A percentile compares a stretch with the other conserved stretches of the same genome.
phyloP scores from a whole-genome alignment of 2,797 vertebrate genomes.

The Hydrophis major region DNA sequence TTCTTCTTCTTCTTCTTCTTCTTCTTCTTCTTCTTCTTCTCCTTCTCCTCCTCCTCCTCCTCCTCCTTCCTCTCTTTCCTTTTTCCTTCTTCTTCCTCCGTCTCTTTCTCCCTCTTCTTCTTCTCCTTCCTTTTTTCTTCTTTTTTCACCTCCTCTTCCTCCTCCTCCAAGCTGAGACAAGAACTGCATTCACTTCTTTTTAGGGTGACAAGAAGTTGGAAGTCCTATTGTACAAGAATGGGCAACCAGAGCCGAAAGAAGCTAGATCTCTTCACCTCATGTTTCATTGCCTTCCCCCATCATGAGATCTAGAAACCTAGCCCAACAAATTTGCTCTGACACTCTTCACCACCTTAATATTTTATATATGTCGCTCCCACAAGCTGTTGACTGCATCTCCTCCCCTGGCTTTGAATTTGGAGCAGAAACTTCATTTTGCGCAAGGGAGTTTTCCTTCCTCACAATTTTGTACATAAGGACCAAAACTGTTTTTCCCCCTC shows the following conservation, averaged over 20 bases:
- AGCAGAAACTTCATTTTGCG: not conserved
- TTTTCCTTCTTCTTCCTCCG: accelerated
- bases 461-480: not conserved
- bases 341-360: not conserved
- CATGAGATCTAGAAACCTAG: not conserved
- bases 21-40: no score
- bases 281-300: not conserved
- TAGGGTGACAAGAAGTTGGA: not conserved
- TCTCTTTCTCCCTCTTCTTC: no score
- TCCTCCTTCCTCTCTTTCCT: no score
- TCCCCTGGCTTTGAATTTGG: no score
- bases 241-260: not conserved
- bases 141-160: not conserved
- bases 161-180: not conserved
- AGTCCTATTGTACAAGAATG: not conserved
- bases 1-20: accelerated
- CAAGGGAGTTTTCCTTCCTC: not conserved
- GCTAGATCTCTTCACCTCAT: not conserved
- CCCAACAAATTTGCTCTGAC: not conserved
- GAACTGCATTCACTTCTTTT: not conserved
- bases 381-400: not conserved
- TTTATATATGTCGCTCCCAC: not conserved
- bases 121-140: no score
- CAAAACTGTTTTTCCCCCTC: not conserved
- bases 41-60: no score